Evolutionary conservation across 2,113 vertebrate genomes (phyloP).

Genomic region (Chascanopsetta lugubris): DNA sequence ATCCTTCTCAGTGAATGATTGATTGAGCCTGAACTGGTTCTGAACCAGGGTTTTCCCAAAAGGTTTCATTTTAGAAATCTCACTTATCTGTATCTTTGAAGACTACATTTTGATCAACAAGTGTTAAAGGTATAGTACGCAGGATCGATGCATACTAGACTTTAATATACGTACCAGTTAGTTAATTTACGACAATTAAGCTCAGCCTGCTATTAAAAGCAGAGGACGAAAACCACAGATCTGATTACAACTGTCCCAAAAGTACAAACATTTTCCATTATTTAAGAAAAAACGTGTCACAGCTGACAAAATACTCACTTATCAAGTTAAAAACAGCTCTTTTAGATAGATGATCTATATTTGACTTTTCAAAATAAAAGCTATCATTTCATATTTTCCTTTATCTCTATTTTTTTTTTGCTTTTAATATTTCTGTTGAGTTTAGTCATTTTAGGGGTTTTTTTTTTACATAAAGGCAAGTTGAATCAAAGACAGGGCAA

Average conservation of each 20-base stretch:
- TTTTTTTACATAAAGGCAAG: conserved; percentile 67
- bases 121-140: no score
- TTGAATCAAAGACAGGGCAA: conserved; percentile 62
- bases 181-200: neutral
- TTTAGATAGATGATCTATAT: conserved; percentile 51
- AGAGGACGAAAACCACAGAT: conserved; percentile 21
- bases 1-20: conserved; percentile 24
- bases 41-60: conserved; percentile 12
- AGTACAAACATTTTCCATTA: conserved; percentile 39
- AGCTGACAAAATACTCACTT: conserved; percentile 50
- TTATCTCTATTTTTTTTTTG: conserved; percentile 22
- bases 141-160: no score
- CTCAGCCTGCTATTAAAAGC: neutral
- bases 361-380: conserved; percentile 70
- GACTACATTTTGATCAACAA: no score
- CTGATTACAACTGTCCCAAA: conserved; percentile 14
- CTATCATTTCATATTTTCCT: conserved; percentile 25
- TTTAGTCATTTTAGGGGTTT: neutral
- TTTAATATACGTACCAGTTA: neutral
- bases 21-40: conserved; percentile 10
- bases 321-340: conserved; percentile 55
- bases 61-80: conserved; percentile 17
- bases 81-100: neutral
- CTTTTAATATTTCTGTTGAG: neutral
- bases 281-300: conserved; percentile 33